Conservation (phyloP, 2,113 vertebrate genomes). For the Climacteris rufus region DNA sequence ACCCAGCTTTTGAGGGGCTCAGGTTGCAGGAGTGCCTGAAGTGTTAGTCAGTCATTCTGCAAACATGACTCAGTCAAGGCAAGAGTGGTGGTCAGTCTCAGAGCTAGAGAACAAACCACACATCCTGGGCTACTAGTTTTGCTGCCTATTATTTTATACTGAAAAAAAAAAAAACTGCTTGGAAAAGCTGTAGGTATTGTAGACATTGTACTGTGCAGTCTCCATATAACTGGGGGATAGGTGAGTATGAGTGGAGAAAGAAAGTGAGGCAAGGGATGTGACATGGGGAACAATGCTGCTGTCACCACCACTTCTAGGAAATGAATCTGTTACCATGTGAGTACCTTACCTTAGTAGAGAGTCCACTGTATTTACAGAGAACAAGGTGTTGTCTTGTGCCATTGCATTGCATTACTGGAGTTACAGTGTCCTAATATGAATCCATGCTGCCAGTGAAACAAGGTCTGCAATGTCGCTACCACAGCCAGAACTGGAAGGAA, state of each 20-base stretch:
- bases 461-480: neutral
- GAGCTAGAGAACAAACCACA: neutral
- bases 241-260: neutral
- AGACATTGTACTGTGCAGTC: neutral
- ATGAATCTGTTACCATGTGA: neutral
- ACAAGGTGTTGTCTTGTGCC: neutral
- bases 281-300: neutral
- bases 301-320: neutral
- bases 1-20: neutral
- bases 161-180: neutral
- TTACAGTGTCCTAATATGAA: neutral
- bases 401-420: neutral
- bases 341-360: neutral
- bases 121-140: neutral
- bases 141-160: neutral
- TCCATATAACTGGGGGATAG: neutral
- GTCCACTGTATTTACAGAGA: neutral
- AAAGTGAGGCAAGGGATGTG: neutral
- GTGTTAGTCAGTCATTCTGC: neutral
- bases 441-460: neutral
- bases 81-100: neutral
- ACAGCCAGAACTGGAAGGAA: neutral
- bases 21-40: neutral
- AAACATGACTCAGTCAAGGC: neutral
- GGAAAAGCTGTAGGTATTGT: neutral